Evolutionary conservation across 2,888 invertebrate genomes (phyloP).

Genomic region (Tipula confusa): DNA sequence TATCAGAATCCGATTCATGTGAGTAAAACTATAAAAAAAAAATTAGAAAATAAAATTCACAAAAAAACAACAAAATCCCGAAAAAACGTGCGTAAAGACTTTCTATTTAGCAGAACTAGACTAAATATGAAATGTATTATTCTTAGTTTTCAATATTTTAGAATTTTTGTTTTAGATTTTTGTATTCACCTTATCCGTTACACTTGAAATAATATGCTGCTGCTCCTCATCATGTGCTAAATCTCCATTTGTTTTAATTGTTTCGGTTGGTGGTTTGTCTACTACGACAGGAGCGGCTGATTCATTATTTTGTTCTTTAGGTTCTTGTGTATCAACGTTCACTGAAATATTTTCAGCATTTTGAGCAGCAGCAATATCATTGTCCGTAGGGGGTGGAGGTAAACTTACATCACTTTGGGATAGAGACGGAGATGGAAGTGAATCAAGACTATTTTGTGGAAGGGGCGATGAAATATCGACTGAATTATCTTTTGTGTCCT

Average conservation of each 20-base stretch:
- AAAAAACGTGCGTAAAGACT: background rate
- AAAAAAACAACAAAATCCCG: conserved; percentile 21
- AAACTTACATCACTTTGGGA: conserved; percentile 28
- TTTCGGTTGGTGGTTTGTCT: conserved; percentile 13
- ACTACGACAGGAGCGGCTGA: background rate
- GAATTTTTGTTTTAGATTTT: conserved; percentile 13
- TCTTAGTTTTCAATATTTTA: background rate
- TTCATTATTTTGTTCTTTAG: background rate
- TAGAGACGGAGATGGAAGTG: conserved; percentile 33
- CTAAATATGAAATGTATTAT: background rate
- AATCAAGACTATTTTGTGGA: conserved; percentile 34
- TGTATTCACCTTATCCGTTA: conserved; percentile 28
- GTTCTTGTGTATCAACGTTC: background rate
- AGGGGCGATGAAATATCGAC: conserved; percentile 33
- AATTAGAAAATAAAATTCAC: background rate
- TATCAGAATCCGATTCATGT: background rate
- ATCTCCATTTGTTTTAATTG: conserved; percentile 21
- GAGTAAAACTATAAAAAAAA: background rate
- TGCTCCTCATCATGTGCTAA: conserved; percentile 28
- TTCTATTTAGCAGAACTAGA: background rate
- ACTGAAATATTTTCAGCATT: background rate
- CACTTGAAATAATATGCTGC: conserved; percentile 8
- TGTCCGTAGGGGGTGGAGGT: conserved; percentile 29
- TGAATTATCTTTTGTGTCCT: conserved; percentile 29
- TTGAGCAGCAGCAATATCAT: conserved; percentile 25